A percentile compares a stretch with the other conserved stretches of the same genome.
phyloP scores from a whole-genome alignment of 2,888 invertebrate species.

The Noctua janthe region DNA sequence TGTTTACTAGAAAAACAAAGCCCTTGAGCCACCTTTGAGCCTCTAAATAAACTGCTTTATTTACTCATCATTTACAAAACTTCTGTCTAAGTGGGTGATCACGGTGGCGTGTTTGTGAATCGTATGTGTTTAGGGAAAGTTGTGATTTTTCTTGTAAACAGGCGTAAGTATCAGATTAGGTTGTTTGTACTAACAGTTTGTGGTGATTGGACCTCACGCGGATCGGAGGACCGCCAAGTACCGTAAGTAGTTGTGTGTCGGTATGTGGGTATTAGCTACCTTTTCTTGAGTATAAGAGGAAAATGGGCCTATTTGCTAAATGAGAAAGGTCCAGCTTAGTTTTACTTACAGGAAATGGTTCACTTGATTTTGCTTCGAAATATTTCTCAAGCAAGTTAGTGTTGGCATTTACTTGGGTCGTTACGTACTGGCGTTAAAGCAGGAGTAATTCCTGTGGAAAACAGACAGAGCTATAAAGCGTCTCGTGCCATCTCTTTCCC shows the following conservation, averaged over 20 bases:
- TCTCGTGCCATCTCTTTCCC: too few species aligned
- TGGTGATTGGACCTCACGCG: constrained; percentile 60
- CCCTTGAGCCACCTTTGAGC: constrained; percentile 12
- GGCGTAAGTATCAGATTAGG: constrained; percentile 64
- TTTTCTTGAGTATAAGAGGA: constrained; percentile 9
- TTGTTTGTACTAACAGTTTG: constrained; percentile 67
- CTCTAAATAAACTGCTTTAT: constrained; percentile 46
- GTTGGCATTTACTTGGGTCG: not conserved
- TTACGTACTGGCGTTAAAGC: too few species aligned
- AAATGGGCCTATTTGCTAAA: constrained; percentile 18
- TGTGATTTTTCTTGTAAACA: constrained; percentile 66
- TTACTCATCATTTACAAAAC: constrained; percentile 55
- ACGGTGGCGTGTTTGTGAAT: constrained; percentile 67
- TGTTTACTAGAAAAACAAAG: not conserved
- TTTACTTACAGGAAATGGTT: not conserved
- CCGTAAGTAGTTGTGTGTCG: constrained; percentile 36
- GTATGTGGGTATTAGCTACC: constrained; percentile 21
- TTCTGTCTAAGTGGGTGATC: constrained; percentile 68
- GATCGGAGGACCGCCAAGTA: constrained; percentile 35
- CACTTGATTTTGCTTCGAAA: not conserved
- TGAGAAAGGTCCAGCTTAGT: constrained; percentile 3
- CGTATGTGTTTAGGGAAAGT: constrained; percentile 65
- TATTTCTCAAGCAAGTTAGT: not conserved
- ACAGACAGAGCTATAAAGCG: too few species aligned
- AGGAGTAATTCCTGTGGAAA: too few species aligned